Evolutionary conservation across 2,113 vertebrate genomes (phyloP).

Genomic region (Holacanthus passer): DNA sequence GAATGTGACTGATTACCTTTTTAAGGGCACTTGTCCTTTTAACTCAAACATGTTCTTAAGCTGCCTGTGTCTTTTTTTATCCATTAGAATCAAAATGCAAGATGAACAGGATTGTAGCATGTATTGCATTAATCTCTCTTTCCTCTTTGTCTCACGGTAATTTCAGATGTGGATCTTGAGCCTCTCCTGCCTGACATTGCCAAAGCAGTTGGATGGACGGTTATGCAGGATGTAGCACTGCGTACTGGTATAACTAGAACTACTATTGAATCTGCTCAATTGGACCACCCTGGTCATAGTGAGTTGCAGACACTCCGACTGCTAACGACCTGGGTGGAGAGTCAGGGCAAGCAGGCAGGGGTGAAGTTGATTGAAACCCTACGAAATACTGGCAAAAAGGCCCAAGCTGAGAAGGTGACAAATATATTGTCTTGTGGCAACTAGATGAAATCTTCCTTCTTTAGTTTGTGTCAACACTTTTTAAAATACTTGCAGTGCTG

Average conservation of each 20-base stretch:
- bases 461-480: not conserved
- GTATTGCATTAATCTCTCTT: not conserved
- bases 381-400: fast-evolving
- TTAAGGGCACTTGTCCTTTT: not conserved
- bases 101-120: not conserved
- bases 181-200: constrained; percentile 32
- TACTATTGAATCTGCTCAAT: fast-evolving
- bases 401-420: not conserved
- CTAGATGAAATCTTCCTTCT: not conserved
- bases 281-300: fast-evolving
- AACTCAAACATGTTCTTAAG: too few species aligned
- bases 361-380: not conserved
- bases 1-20: not conserved
- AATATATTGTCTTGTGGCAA: not conserved
- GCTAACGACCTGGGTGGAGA: constrained; percentile 18
- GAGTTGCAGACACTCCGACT: constrained; percentile 18
- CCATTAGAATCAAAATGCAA: not conserved
- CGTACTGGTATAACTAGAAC: fast-evolving
- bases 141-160: not conserved
- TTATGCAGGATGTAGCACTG: constrained; percentile 33
- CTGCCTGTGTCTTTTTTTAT: too few species aligned
- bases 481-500: not conserved
- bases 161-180: constrained; percentile 7
- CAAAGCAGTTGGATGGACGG: constrained; percentile 41
- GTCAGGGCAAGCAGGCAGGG: not conserved